Percentiles rank a stretch among this genome's conserved stretches.
Conservation (phyloP, 2,797 vertebrate genomes). For the Calcarius lapponicus region DNA sequence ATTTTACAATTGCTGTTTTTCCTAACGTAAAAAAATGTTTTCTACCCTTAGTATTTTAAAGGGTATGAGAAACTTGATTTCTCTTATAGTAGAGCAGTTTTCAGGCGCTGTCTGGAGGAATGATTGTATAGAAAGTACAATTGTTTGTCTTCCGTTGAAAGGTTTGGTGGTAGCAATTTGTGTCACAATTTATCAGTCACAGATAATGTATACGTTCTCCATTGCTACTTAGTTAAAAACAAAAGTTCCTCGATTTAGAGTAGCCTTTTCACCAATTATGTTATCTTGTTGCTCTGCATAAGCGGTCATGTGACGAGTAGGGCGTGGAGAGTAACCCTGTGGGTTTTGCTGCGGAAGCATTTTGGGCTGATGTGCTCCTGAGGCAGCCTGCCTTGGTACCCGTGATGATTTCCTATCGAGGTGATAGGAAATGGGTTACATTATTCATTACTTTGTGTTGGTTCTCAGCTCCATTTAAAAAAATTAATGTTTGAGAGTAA, state of each 20-base stretch:
- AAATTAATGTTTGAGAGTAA: not conserved
- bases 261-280: not conserved
- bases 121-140: not conserved
- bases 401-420: too few relatives aligned
- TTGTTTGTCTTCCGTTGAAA: not conserved
- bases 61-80: not conserved
- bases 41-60: not conserved
- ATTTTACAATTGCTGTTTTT: not conserved
- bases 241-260: not conserved
- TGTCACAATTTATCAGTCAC: not conserved
- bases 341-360: not conserved
- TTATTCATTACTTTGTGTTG: not conserved
- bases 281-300: not conserved
- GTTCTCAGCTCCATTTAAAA: not conserved
- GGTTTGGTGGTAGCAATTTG: not conserved
- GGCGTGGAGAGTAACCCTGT: not conserved
- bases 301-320: not conserved
- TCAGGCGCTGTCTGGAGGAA: not conserved
- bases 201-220: rapidly evolving
- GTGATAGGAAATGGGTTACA: not conserved
- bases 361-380: not conserved
- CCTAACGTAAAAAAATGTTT: not conserved
- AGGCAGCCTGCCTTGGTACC: not conserved
- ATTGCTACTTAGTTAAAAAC: not conserved
- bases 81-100: not conserved